phyloP scores from a whole-genome alignment of 2,113 vertebrate species.

The Shinisaurus crocodilurus region DNA sequence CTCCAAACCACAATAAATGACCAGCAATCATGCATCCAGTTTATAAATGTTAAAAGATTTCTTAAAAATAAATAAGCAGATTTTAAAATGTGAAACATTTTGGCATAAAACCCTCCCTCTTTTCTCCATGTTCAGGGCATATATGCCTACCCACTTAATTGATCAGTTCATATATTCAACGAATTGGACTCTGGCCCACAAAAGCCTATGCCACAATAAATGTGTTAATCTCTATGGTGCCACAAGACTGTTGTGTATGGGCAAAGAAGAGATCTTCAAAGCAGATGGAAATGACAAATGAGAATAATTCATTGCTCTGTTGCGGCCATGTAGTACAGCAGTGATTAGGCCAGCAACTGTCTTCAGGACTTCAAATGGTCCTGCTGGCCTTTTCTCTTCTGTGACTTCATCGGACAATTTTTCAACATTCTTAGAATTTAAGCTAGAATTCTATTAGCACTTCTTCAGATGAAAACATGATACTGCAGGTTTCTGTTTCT shows the following conservation, averaged over 20 bases:
- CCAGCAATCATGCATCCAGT: no score
- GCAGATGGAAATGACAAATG: not conserved
- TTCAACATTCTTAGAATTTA: not conserved
- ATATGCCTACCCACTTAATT: not conserved
- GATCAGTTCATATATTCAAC: no score
- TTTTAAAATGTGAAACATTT: no score
- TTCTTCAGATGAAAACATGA: not conserved
- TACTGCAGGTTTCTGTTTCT: not conserved
- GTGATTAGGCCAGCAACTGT: not conserved
- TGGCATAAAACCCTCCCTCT: no score
- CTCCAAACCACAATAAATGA: no score
- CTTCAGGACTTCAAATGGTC: not conserved
- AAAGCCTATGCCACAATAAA: not conserved
- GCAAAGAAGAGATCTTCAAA: not conserved
- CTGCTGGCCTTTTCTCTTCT: not conserved
- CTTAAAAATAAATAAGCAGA: no score
- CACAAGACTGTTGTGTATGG: not conserved
- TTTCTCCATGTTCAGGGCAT: not conserved
- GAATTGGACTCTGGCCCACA: not conserved
- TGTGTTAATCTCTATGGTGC: not conserved
- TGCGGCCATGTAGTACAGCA: not conserved
- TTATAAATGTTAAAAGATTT: no score
- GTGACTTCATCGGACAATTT: conserved; percentile 3
- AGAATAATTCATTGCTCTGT: not conserved
- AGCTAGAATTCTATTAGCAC: not conserved